Conservation (phyloP, 2,888 invertebrate genomes). For the Metalampra italica region DNA sequence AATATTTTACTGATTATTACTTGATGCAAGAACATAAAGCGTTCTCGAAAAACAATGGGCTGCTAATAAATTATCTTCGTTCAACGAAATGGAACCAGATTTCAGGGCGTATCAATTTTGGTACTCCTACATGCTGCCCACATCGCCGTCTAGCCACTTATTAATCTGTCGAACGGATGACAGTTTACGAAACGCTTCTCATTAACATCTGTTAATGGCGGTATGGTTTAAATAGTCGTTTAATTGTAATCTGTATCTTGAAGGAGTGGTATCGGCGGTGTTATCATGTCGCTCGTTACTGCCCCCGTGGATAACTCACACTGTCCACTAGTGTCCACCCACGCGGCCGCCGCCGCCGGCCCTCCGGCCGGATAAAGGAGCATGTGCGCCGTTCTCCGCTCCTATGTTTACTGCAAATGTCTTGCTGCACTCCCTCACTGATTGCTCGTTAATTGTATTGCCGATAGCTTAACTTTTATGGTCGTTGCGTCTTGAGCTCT, state of each 20-base stretch:
- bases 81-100: slow-evolving; percentile 42
- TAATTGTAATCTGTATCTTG: slow-evolving; percentile 33
- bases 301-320: slow-evolving; percentile 43
- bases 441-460: slow-evolving; percentile 20
- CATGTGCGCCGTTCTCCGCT: slow-evolving; percentile 27
- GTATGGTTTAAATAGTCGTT: slow-evolving; percentile 27
- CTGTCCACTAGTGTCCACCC: slow-evolving; percentile 55
- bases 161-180: slow-evolving; percentile 39
- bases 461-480: slow-evolving; percentile 13
- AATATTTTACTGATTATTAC: not conserved
- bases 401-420: slow-evolving; percentile 30
- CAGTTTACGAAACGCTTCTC: slow-evolving; percentile 36
- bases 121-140: slow-evolving; percentile 57
- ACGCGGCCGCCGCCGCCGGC: slow-evolving; percentile 31
- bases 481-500: slow-evolving; percentile 1
- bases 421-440: slow-evolving; percentile 17
- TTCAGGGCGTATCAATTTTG: slow-evolving; percentile 43
- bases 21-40: not conserved
- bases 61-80: slow-evolving; percentile 40
- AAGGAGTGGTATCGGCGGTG: slow-evolving; percentile 28
- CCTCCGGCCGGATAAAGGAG: slow-evolving; percentile 24
- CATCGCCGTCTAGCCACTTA: slow-evolving; percentile 21
- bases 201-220: slow-evolving; percentile 32
- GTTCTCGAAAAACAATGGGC: slow-evolving; percentile 46
- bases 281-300: slow-evolving; percentile 38